Conservation (phyloP, 1,140 invertebrate species). For the Chelonus insularis region DNA sequence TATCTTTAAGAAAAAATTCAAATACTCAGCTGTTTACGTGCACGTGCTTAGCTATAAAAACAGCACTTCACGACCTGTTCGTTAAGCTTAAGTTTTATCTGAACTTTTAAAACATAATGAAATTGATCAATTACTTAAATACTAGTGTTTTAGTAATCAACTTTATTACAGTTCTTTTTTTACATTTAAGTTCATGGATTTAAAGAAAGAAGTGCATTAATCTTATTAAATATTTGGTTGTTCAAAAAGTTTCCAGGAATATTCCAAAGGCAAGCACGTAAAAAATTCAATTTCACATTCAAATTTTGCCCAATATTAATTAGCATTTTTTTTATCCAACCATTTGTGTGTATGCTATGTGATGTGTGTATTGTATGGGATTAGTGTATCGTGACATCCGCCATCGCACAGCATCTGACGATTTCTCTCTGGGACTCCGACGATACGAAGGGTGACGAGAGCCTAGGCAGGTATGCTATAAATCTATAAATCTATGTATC, state of each 20-base stretch:
- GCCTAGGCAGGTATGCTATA: slow-evolving; percentile 74
- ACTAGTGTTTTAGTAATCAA: too few relatives aligned
- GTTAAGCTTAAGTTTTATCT: slow-evolving; percentile 14
- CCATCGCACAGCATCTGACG: slow-evolving; percentile 74
- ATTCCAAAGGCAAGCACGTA: not conserved
- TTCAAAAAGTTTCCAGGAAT: not conserved
- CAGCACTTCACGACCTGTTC: slow-evolving; percentile 14
- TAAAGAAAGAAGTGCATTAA: too few relatives aligned
- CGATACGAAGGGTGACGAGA: slow-evolving; percentile 82
- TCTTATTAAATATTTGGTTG: too few relatives aligned
- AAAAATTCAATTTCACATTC: not conserved
- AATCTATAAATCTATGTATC: slow-evolving; percentile 15
- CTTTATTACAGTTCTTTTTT: too few relatives aligned
- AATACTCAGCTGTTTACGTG: slow-evolving; percentile 18
- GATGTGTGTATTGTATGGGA: slow-evolving; percentile 56
- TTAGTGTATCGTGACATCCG: slow-evolving; percentile 62
- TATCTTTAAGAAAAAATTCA: slow-evolving; percentile 16
- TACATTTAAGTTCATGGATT: too few relatives aligned
- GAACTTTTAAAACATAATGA: too few relatives aligned
- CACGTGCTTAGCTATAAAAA: slow-evolving; percentile 31
- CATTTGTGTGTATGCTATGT: slow-evolving; percentile 52
- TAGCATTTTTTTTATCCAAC: not conserved
- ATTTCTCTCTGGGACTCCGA: slow-evolving; percentile 82
- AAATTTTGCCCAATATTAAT: not conserved
- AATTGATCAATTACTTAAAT: too few relatives aligned